These are phyloP conservation scores for Araneus ventricosus DNA, from an alignment of 1,140 invertebrate species.

Conservation along the genomic window DNA sequence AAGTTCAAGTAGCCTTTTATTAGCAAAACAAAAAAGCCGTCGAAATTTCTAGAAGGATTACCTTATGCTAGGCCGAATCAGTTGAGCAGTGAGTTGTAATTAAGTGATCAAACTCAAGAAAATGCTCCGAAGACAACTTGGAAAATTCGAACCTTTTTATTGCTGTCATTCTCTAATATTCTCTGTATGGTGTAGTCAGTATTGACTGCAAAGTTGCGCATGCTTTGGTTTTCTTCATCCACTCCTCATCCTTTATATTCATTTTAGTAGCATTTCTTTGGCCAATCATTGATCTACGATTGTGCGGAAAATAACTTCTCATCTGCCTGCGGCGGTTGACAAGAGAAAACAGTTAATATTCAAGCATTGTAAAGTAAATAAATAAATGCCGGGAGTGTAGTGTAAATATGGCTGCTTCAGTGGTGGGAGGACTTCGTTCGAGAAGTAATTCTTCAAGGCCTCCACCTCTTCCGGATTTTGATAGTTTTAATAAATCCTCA, in stretches of 20 bases:
- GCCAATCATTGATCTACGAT: neutral
- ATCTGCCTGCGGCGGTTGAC: neutral
- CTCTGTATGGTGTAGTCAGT: no score
- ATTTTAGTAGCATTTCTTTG: no score
- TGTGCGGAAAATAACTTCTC: neutral
- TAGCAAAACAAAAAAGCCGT: no score
- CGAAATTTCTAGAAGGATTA: no score
- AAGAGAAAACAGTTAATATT: neutral
- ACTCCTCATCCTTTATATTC: neutral
- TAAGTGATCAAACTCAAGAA: no score
- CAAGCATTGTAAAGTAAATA: neutral
- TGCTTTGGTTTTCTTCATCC: neutral
- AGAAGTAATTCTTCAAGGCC: constrained; percentile 47
- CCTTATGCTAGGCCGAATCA: no score
- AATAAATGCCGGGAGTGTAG: constrained; percentile 20
- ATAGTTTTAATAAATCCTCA: constrained; percentile 63
- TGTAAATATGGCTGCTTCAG: constrained; percentile 44
- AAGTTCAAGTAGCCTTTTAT: no score
- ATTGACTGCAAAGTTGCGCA: neutral
- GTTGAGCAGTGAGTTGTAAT: no score
- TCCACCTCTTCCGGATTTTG: constrained; percentile 64
- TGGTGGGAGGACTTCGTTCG: constrained; percentile 40
- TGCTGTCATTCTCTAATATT: no score
- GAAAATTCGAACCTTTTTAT: no score
- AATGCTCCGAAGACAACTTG: no score